Percentiles rank a stretch among this genome's conserved stretches.
Evolutionary conservation across 1,140 invertebrate genomes (phyloP).

Genomic region (Monomorium pharaonis): DNA sequence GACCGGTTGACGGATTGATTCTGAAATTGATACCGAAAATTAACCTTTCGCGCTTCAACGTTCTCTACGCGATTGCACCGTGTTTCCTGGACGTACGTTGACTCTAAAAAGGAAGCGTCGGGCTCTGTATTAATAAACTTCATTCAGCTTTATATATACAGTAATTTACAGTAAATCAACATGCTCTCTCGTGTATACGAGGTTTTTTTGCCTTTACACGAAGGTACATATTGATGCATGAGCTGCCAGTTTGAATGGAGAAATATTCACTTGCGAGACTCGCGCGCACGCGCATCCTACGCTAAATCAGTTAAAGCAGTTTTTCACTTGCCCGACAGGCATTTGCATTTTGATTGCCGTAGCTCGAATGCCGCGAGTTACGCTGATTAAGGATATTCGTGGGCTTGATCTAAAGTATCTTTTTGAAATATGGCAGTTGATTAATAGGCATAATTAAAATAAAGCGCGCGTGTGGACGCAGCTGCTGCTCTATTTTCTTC

Average conservation of each 20-base stretch:
- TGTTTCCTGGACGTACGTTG: background rate
- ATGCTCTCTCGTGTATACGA: background rate
- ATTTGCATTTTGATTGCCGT: slow-evolving; percentile 56
- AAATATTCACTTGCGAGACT: slow-evolving; percentile 41
- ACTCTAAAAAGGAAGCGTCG: background rate
- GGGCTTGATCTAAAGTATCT: slow-evolving; percentile 40
- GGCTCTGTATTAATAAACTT: slow-evolving; percentile 29
- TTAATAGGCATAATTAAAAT: slow-evolving; percentile 51
- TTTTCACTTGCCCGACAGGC: slow-evolving; percentile 36
- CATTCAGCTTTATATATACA: background rate
- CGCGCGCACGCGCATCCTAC: slow-evolving; percentile 3
- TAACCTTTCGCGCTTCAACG: slow-evolving; percentile 11
- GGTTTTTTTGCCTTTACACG: slow-evolving; percentile 18
- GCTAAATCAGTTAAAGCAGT: slow-evolving; percentile 38
- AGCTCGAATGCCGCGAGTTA: slow-evolving; percentile 31
- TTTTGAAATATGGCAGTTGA: slow-evolving; percentile 41
- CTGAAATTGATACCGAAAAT: slow-evolving; percentile 37
- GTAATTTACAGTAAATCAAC: slow-evolving; percentile 52
- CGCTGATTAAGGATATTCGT: slow-evolving; percentile 51
- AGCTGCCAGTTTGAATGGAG: slow-evolving; percentile 39
- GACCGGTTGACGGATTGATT: slow-evolving; percentile 21
- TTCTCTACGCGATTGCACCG: background rate
- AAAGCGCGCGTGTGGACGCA: background rate
- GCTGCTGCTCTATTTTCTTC: slow-evolving; percentile 32
- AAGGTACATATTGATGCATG: slow-evolving; percentile 43